phyloP scores from a whole-genome alignment of 2,888 invertebrate genomes.

The Nezara viridula region DNA sequence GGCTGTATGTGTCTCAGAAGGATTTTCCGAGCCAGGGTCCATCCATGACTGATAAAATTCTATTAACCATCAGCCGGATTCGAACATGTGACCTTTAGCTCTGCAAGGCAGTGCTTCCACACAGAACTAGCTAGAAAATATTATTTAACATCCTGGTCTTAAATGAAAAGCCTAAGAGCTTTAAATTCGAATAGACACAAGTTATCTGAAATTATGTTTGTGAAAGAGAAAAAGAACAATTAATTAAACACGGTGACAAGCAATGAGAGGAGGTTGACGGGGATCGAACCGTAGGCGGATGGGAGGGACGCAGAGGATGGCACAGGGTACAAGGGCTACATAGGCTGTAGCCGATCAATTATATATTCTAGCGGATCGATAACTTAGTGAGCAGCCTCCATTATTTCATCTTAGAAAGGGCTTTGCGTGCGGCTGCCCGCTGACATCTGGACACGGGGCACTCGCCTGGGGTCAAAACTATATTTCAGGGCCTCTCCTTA shows the following conservation, averaged over 20 bases:
- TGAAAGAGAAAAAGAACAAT: not conserved
- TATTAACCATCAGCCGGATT: no score
- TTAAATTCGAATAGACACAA: no score
- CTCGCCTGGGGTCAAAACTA: conserved; percentile 12
- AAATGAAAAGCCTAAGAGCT: no score
- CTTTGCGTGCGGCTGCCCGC: conserved; percentile 33
- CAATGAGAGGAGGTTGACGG: not conserved
- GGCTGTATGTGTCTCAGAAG: no score
- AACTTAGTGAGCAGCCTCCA: conserved; percentile 30
- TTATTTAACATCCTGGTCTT: no score
- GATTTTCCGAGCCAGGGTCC: no score
- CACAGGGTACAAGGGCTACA: conserved; percentile 22
- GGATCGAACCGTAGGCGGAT: not conserved
- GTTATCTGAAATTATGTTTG: not conserved
- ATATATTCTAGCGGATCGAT: conserved; percentile 26
- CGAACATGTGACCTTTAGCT: no score
- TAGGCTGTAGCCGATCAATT: not conserved
- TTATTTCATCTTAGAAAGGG: conserved; percentile 48
- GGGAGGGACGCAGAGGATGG: no score
- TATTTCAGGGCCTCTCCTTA: conserved; percentile 30
- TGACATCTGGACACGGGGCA: conserved; percentile 16
- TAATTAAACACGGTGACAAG: not conserved
- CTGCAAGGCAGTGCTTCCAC: no score
- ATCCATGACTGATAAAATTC: no score
- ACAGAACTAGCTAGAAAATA: no score